Evolutionary conservation across 1,140 invertebrate species (phyloP).

Genomic region (Eumeta japonica): DNA sequence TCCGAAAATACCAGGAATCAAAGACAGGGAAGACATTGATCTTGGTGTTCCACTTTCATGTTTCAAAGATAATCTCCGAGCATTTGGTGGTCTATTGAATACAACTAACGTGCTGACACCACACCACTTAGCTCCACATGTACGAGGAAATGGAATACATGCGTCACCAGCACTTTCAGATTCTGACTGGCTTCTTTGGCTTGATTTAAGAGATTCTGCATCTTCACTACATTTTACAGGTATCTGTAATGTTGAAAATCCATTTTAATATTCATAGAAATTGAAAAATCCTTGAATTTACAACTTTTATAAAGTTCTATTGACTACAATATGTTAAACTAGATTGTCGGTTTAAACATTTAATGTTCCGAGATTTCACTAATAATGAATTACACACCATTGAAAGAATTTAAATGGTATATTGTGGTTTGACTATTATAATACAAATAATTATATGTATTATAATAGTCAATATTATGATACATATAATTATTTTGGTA

Average conservation of each 20-base stretch:
- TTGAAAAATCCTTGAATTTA: no score
- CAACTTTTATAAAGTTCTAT: no score
- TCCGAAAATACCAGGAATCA: conserved; percentile 36
- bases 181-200: conserved; percentile 45
- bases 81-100: conserved; percentile 78
- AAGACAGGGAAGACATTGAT: conserved; percentile 49
- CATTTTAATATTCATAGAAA: no score
- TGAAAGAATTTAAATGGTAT: no score
- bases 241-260: conserved; percentile 28
- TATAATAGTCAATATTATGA: no score
- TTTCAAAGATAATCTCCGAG: conserved; percentile 68
- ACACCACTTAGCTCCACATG: conserved; percentile 91
- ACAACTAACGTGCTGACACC: conserved; percentile 80
- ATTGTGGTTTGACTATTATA: no score
- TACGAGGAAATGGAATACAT: conserved; percentile 92
- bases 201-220: conserved; percentile 45
- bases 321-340: no score
- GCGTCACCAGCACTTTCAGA: conserved; percentile 63
- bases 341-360: no score
- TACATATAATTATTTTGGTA: no score
- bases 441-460: no score
- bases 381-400: no score
- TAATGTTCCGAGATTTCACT: no score
- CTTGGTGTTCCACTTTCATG: conserved; percentile 70
- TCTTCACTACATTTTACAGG: conserved; percentile 51